Conservation (phyloP, 2,113 vertebrate genomes). For the Delphinapterus leucas region DNA sequence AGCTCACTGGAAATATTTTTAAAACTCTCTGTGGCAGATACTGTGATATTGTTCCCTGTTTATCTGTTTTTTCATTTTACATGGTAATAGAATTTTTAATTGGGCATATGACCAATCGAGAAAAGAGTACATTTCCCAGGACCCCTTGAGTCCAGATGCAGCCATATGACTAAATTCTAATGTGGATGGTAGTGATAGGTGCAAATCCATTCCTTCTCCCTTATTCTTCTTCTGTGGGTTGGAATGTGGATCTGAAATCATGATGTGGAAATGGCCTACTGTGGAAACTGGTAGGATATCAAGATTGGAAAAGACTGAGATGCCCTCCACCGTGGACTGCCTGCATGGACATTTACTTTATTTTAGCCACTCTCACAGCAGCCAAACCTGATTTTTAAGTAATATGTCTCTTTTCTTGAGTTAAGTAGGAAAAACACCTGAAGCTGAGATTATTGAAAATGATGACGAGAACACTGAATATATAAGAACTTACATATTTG, state of each 20-base stretch:
- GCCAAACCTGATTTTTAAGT: background rate
- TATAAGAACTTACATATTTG: background rate
- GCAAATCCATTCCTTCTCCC: background rate
- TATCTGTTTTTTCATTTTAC: background rate
- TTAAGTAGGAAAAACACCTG: background rate
- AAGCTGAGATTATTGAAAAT: slow-evolving; percentile 5
- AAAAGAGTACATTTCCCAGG: background rate
- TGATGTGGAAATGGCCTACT: background rate
- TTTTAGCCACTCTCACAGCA: background rate
- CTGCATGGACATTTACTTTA: background rate
- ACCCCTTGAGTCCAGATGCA: background rate
- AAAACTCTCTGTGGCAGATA: background rate
- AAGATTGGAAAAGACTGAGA: background rate
- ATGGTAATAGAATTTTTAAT: slow-evolving; percentile 3
- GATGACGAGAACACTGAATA: background rate
- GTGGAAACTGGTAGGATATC: background rate
- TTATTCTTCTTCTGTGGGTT: background rate
- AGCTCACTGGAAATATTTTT: background rate
- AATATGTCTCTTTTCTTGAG: background rate
- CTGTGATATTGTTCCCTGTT: background rate
- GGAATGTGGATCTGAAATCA: background rate
- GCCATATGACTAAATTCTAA: background rate
- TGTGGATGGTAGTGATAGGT: background rate
- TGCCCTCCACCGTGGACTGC: background rate
- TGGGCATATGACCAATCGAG: no score